phyloP scores from a whole-genome alignment of 2,797 vertebrate genomes.

The Sphaeramia orbicularis region DNA sequence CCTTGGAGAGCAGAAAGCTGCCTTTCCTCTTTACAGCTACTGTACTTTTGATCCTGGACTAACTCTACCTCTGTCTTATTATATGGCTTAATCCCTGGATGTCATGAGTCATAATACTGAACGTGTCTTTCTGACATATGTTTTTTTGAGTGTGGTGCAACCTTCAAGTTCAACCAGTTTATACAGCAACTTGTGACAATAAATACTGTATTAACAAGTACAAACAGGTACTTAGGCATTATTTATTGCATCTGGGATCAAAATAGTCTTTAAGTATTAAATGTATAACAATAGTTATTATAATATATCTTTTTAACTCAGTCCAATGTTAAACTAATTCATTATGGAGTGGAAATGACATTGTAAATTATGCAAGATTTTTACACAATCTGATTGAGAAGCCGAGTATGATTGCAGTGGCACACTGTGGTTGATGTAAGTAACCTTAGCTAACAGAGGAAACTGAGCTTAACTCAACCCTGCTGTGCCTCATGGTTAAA shows the following conservation, averaged over 20 bases:
- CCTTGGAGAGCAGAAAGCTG: slow-evolving; percentile 48
- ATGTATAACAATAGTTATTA: too few relatives aligned
- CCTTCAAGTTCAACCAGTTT: slow-evolving; percentile 21
- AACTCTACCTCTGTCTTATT: not conserved
- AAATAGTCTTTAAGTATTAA: too few relatives aligned
- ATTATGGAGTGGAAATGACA: not conserved
- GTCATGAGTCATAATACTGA: not conserved
- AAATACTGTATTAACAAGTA: not conserved
- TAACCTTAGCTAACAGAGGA: slow-evolving; percentile 71
- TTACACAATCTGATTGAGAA: slow-evolving; percentile 35
- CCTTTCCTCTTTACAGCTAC: slow-evolving; percentile 36
- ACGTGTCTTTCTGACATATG: not conserved
- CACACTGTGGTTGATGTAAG: slow-evolving; percentile 65
- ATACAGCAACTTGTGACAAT: slow-evolving; percentile 6
- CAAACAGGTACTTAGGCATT: not conserved
- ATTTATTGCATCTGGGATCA: not conserved
- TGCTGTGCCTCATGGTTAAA: slow-evolving; percentile 70
- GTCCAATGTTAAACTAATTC: not conserved
- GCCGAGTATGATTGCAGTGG: slow-evolving; percentile 23
- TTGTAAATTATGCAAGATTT: slow-evolving; percentile 11
- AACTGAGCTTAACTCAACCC: slow-evolving; percentile 65
- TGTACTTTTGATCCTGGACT: slow-evolving; percentile 41
- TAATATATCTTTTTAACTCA: not conserved
- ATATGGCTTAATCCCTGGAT: slow-evolving; percentile 12
- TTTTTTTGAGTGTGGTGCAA: slow-evolving; percentile 9